phyloP scores from a whole-genome alignment of 2,888 invertebrate genomes.

The Protophormia terraenovae region DNA sequence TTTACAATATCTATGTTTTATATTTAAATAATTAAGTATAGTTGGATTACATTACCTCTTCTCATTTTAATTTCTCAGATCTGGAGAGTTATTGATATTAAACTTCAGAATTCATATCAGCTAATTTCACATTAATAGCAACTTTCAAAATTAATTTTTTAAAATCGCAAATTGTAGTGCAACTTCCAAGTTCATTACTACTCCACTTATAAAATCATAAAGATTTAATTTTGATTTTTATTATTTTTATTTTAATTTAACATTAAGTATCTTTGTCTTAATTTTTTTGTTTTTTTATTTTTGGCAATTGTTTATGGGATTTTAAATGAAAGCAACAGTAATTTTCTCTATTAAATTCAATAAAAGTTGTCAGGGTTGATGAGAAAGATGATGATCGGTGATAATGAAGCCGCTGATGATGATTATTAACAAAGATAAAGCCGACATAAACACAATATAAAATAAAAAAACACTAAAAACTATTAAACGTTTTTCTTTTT shows the following conservation, averaged over 20 bases:
- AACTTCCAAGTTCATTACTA: too few species aligned
- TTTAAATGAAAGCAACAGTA: slow-evolving; percentile 51
- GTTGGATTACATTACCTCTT: too few species aligned
- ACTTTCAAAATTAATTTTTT: too few species aligned
- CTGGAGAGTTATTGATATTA: too few species aligned
- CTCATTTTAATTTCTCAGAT: too few species aligned
- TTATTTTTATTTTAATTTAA: too few species aligned
- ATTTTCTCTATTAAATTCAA: slow-evolving; percentile 59
- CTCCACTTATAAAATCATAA: not conserved
- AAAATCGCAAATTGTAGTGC: too few species aligned
- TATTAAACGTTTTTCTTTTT: not conserved
- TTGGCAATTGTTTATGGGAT: slow-evolving; percentile 52
- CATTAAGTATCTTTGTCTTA: too few species aligned
- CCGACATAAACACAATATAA: slow-evolving; percentile 21
- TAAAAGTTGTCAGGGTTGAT: slow-evolving; percentile 54
- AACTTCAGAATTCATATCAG: too few species aligned
- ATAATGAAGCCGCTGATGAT: slow-evolving; percentile 4
- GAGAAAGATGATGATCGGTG: slow-evolving; percentile 18
- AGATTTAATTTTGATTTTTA: not conserved
- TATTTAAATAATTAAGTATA: too few species aligned
- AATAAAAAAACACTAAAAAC: not conserved
- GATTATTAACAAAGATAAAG: slow-evolving; percentile 4
- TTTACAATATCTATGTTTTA: too few species aligned
- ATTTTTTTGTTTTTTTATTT: slow-evolving; percentile 7
- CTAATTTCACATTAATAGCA: too few species aligned